These are phyloP conservation scores for Procambarus virginalis DNA, from an alignment of 1,140 invertebrate genomes.

Conservation along the genomic window DNA sequence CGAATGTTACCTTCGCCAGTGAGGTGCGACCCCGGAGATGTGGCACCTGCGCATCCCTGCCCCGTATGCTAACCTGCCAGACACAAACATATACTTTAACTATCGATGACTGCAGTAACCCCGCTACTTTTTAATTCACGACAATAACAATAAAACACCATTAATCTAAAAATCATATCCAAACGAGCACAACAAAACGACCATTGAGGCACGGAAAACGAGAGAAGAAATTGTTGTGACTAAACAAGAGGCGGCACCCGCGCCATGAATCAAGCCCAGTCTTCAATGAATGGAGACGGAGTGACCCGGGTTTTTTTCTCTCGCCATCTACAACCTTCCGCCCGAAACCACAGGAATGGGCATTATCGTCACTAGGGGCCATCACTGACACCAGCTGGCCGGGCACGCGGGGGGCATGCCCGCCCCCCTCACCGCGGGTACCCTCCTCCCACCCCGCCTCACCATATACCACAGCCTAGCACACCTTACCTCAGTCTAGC, in stretches of 20 bases:
- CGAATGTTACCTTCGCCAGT: slow-evolving; percentile 24
- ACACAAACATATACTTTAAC: background rate
- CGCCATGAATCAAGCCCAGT: slow-evolving; percentile 48
- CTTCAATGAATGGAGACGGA: slow-evolving; percentile 19
- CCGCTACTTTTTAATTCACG: background rate
- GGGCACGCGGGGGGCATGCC: slow-evolving; percentile 8
- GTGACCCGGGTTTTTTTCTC: too few relatives aligned
- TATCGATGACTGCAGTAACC: too few relatives aligned
- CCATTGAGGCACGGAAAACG: too few relatives aligned
- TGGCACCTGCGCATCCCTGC: slow-evolving; percentile 23
- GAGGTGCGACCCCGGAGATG: slow-evolving; percentile 24
- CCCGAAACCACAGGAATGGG: slow-evolving; percentile 34
- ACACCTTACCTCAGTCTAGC: too few relatives aligned
- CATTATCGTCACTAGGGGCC: slow-evolving; percentile 31
- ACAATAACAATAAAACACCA: too few relatives aligned
- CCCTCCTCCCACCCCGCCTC: too few relatives aligned
- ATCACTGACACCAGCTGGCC: too few relatives aligned
- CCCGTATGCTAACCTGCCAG: slow-evolving; percentile 7
- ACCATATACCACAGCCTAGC: too few relatives aligned
- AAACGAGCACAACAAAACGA: background rate
- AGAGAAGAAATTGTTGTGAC: background rate
- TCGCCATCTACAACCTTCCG: too few relatives aligned
- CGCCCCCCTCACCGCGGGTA: too few relatives aligned
- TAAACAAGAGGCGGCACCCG: background rate
- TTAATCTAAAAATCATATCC: too few relatives aligned